Conservation (phyloP, 2,797 vertebrate genomes). For the Craterocephalus amniculus region DNA sequence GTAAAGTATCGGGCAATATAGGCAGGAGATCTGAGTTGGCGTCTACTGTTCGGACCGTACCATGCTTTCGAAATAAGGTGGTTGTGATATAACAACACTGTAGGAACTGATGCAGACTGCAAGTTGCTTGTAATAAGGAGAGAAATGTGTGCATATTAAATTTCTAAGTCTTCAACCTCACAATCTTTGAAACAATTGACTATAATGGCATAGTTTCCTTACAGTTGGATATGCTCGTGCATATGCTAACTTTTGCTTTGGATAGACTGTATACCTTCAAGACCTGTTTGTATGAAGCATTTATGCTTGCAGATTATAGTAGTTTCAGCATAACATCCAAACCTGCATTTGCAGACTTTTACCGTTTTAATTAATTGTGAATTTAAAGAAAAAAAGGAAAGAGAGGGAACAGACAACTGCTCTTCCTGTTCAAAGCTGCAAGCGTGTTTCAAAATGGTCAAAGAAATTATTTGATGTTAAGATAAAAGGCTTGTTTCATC, state of each 20-base stretch:
- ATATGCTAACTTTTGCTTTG: neutral
- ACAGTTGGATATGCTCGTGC: neutral
- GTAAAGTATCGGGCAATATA: neutral
- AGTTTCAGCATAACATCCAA: no score
- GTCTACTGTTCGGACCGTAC: neutral
- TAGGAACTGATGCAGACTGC: no score
- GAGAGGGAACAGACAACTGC: no score
- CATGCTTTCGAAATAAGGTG: neutral
- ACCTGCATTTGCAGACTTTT: no score
- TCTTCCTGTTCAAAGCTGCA: neutral
- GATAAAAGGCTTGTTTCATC: neutral
- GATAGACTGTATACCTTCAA: neutral
- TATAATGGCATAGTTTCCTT: neutral
- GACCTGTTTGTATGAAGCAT: neutral
- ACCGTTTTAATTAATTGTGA: neutral
- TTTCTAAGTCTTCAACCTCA: neutral
- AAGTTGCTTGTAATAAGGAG: neutral
- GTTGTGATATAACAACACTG: neutral
- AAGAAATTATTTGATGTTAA: slow-evolving; percentile 1
- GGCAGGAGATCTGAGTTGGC: neutral
- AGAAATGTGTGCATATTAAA: neutral
- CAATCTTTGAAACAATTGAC: neutral
- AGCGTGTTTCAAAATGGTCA: neutral
- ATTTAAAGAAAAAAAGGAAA: neutral
- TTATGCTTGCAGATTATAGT: neutral